Base-by-base conservation (phyloP, 1,140 invertebrate species). In the Odontomachus brunneus region DNA sequence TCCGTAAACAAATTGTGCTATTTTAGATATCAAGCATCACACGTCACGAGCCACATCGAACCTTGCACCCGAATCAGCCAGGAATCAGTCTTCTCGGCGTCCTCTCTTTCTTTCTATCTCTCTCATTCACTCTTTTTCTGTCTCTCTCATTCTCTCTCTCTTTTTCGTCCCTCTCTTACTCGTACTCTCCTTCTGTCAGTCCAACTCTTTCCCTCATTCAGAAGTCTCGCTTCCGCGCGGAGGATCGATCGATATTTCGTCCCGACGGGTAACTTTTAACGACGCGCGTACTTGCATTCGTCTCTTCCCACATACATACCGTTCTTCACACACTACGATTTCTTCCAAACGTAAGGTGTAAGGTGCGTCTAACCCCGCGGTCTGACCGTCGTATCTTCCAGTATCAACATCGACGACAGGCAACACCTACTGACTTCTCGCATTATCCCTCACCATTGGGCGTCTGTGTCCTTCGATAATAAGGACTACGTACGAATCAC, bases 191-290 rank as follows among this genome's bases (percentile, higher is more conserved):
- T 59, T n/a, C 55, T 59, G 3, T 59, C 4, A 59, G 24, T 59
- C 55, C 11, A n/a, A 19, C 33, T 74, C 71, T 60, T 3, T 44
- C 14, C 33, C n/a, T 60, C 55, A 73, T 74, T 74, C 49, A 11
- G 44, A 59, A 48, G 49, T 62, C 55, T 73, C 69, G 57, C 71
- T 74, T 44, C 67, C 69, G 78, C 55, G 22, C 67, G 44, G 59
- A 49, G 26, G 48, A 82, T 73, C 76, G 76, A 81, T 81, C 75
- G 75, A 71, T 80, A 80, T 80, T 80, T 80, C 65, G 65, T 71
- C 51, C 75, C 66, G 75, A 80, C 63, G 29, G n/a, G 33, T 24
- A 33, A 51, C 75, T 80, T 71, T 80, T 80, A 80, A 80, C 78
- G 44, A 82, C 66, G 74, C 69, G 67, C 78, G 78, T 73, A 62